phyloP scores from a whole-genome alignment of 2,888 invertebrate species.

The Lagria hirta region DNA sequence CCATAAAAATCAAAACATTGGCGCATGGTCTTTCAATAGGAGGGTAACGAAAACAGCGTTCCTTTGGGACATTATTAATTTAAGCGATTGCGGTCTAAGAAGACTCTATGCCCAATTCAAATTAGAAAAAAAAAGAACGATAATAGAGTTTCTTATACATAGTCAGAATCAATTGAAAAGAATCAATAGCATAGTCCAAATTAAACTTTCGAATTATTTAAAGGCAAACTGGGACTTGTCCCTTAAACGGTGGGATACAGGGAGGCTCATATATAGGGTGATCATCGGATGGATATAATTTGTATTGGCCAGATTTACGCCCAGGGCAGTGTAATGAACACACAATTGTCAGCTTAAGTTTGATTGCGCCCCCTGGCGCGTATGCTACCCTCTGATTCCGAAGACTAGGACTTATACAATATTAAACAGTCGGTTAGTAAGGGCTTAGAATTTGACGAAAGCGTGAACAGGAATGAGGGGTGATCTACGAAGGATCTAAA shows the following conservation, averaged over 20 bases:
- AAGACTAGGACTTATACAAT: conserved; percentile 47
- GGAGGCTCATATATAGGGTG: conserved; percentile 31
- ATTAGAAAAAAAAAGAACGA: neutral
- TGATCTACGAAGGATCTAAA: conserved; percentile 17
- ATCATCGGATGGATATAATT: conserved; percentile 53
- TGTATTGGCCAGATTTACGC: conserved; percentile 58
- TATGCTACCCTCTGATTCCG: conserved; percentile 36
- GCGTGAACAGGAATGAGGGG: conserved; percentile 33
- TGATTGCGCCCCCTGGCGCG: conserved; percentile 51
- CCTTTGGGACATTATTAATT: conserved; percentile 24
- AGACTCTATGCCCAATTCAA: conserved; percentile 3
- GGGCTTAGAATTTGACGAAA: conserved; percentile 41
- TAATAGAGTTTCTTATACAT: neutral
- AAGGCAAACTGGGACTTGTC: conserved; percentile 47
- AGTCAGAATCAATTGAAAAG: too few species aligned
- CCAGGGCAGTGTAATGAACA: conserved; percentile 55
- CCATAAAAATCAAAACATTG: conserved; percentile 54
- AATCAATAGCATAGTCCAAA: conserved; percentile 3
- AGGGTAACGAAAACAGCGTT: conserved; percentile 13
- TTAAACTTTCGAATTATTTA: conserved; percentile 38
- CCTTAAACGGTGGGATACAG: conserved; percentile 13
- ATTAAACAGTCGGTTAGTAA: conserved; percentile 52
- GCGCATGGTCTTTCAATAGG: conserved; percentile 32
- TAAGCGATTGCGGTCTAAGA: conserved; percentile 14
- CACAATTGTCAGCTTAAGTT: conserved; percentile 57